Percentiles rank a stretch among this genome's conserved stretches.
Evolutionary conservation across 1,140 invertebrate species (phyloP).

Genomic region (Scaptomyza montana): DNA sequence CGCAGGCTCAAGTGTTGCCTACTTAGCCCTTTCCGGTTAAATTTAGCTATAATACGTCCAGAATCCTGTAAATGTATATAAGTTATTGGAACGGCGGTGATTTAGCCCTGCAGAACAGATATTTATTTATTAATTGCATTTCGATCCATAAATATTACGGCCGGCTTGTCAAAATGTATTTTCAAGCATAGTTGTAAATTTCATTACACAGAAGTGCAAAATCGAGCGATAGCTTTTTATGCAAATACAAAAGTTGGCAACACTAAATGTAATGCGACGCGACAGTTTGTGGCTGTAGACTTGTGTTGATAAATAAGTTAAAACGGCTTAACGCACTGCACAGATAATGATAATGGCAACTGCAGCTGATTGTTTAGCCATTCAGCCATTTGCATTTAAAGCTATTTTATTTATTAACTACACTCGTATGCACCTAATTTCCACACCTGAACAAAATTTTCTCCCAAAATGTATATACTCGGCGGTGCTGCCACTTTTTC

Average conservation of each 20-base stretch:
- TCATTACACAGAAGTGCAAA: not conserved
- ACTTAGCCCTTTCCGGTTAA: conserved; percentile 62
- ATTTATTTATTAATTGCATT: not conserved
- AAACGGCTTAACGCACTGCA: conserved; percentile 18
- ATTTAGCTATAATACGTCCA: conserved; percentile 29
- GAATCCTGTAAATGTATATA: conserved; percentile 25
- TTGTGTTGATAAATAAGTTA: conserved; percentile 29
- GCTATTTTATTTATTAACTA: conserved; percentile 18
- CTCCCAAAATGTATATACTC: conserved; percentile 64
- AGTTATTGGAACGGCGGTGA: conserved; percentile 17
- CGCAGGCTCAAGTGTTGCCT: conserved; percentile 59
- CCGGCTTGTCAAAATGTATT: not conserved
- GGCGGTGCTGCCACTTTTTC: conserved; percentile 44
- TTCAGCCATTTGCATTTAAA: not conserved
- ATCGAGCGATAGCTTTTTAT: conserved; percentile 9
- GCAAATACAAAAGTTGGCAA: conserved; percentile 54
- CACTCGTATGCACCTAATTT: conserved; percentile 48
- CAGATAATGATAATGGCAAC: not conserved
- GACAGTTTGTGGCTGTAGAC: conserved; percentile 57
- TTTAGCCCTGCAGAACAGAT: conserved; percentile 19
- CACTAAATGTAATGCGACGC: conserved; percentile 70
- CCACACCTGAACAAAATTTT: conserved; percentile 64
- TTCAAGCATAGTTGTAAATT: not conserved
- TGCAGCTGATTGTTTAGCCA: not conserved
- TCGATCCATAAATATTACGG: not conserved